A percentile compares a stretch with the other conserved stretches of the same genome.
phyloP scores from a whole-genome alignment of 2,113 vertebrate genomes.

The Halichoerus grypus region DNA sequence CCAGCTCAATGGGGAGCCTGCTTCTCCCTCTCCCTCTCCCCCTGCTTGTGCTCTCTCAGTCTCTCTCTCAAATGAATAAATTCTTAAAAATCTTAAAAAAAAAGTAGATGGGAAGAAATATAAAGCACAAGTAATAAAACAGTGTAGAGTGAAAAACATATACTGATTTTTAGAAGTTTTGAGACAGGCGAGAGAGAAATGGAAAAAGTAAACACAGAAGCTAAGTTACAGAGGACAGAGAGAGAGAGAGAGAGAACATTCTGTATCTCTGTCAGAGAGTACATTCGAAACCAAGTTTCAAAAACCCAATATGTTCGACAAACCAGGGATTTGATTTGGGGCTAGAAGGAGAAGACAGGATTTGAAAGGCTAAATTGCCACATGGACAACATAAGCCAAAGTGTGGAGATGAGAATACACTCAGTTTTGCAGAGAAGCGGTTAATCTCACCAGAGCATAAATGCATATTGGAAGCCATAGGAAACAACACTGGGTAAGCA shows the following conservation, averaged over 20 bases:
- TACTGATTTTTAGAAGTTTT: background rate
- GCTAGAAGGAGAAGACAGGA: background rate
- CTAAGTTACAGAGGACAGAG: background rate
- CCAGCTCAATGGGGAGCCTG: too few species aligned
- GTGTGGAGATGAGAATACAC: background rate
- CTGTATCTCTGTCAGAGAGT: background rate
- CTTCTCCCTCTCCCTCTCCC: too few species aligned
- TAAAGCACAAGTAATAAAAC: background rate
- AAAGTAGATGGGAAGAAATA: background rate
- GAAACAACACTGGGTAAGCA: background rate
- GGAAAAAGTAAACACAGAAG: background rate
- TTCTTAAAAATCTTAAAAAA: background rate
- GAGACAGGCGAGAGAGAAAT: background rate
- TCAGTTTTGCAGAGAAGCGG: background rate
- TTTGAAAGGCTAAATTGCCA: background rate
- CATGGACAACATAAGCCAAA: background rate
- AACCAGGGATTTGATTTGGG: background rate
- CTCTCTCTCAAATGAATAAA: too few species aligned
- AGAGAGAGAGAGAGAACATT: background rate
- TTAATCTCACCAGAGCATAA: background rate
- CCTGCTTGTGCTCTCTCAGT: too few species aligned
- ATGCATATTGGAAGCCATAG: background rate
- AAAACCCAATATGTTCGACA: too few species aligned
- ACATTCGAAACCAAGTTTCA: too few species aligned
- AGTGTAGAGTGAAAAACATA: background rate